Evolutionary conservation across 2,797 vertebrate species (phyloP).

Genomic region (Thripadectes ignobilis): DNA sequence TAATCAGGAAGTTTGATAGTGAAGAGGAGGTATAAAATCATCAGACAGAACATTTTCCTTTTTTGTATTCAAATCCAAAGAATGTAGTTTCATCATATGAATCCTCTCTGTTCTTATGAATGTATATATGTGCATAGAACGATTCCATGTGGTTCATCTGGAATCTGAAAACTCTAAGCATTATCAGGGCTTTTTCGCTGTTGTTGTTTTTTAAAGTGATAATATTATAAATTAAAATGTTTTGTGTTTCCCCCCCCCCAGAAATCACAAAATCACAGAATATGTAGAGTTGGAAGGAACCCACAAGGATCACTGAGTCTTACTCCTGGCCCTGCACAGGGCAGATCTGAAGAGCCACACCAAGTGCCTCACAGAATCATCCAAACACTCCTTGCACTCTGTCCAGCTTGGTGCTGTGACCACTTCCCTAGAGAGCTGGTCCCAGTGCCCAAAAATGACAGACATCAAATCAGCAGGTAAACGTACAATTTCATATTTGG

Average conservation of each 20-base stretch:
- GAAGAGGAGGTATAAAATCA: neutral
- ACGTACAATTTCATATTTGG: neutral
- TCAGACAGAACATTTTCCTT: neutral
- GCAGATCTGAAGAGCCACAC: neutral
- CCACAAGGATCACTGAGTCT: neutral
- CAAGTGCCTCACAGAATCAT: neutral
- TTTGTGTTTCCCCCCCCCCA: rapidly evolving
- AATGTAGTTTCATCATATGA: neutral
- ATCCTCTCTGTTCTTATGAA: neutral
- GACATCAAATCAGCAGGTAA: neutral
- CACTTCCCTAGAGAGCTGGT: neutral
- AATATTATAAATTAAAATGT: neutral
- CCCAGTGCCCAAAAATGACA: neutral
- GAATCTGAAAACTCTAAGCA: neutral
- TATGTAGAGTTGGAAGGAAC: neutral
- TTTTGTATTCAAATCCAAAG: neutral
- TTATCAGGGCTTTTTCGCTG: neutral
- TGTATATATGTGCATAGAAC: rapidly evolving
- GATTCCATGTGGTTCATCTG: neutral
- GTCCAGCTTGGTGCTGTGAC: neutral
- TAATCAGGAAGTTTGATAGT: neutral
- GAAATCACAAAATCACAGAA: neutral
- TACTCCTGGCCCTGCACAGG: neutral
- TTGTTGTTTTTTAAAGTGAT: neutral
- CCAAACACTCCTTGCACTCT: neutral